Conservation (phyloP, 2,797 vertebrate genomes). For the Calcarius lapponicus region DNA sequence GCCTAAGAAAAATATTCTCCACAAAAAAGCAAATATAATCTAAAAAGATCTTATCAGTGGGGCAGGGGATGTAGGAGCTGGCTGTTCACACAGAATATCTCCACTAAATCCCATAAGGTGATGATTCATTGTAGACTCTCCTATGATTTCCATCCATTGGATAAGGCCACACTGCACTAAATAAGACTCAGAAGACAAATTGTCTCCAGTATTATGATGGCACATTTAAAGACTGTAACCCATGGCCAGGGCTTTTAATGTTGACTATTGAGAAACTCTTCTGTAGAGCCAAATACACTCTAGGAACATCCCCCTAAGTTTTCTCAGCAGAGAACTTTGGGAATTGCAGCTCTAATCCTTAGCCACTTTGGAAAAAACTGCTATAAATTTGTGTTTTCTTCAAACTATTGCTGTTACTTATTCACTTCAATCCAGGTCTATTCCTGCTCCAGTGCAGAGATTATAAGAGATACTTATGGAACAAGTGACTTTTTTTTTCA, state of each 20-base stretch:
- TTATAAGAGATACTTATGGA: neutral
- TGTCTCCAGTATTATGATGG: neutral
- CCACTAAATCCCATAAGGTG: neutral
- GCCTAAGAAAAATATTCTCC: neutral
- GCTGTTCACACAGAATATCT: neutral
- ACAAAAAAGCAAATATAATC: neutral
- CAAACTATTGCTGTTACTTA: neutral
- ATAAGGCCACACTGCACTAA: neutral
- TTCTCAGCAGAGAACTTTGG: neutral
- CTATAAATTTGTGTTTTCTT: neutral
- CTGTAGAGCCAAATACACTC: neutral
- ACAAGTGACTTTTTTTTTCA: neutral
- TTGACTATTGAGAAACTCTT: neutral
- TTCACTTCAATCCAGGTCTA: neutral
- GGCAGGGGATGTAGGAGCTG: neutral
- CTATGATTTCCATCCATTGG: neutral
- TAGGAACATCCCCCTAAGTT: neutral
- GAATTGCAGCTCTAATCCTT: neutral
- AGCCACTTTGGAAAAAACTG: fast-evolving
- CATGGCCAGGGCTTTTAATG: neutral
- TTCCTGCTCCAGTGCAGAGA: neutral
- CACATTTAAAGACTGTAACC: neutral
- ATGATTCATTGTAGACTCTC: neutral
- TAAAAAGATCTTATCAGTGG: neutral
- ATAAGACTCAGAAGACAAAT: neutral